Percentiles rank a stretch among this genome's conserved stretches.
Evolutionary conservation across 2,113 vertebrate species (phyloP).

Genomic region (Amphiprion ocellaris): DNA sequence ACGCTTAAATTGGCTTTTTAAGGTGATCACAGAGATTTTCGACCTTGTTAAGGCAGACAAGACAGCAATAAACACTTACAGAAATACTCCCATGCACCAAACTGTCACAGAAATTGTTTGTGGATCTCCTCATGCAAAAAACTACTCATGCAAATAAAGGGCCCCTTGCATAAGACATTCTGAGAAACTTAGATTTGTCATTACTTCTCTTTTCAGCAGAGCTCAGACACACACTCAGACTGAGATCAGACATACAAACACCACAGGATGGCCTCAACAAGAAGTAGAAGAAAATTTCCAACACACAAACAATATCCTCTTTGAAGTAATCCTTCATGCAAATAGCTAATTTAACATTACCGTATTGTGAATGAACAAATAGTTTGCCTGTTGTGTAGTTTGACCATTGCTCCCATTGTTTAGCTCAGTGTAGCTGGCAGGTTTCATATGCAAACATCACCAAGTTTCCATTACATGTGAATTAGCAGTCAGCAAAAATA

Average conservation of each 20-base stretch:
- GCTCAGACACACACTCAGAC: constrained; percentile 2
- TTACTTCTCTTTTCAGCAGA: constrained; percentile 47
- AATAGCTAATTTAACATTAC: background rate
- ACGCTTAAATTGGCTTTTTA: no score
- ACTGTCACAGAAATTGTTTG: background rate
- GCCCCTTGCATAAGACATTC: constrained; percentile 6
- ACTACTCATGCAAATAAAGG: background rate
- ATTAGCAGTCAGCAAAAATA: no score
- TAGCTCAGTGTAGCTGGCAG: no score
- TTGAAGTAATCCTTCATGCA: no score
- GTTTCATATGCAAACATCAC: background rate
- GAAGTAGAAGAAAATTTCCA: constrained; percentile 19
- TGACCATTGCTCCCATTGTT: no score
- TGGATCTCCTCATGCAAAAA: background rate
- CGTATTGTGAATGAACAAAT: background rate
- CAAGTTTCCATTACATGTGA: background rate
- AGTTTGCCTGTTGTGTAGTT: no score
- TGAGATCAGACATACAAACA: constrained; percentile 10
- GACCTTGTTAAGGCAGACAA: no score
- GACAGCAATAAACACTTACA: no score
- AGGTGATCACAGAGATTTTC: no score
- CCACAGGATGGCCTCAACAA: constrained; percentile 24
- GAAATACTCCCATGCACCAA: no score
- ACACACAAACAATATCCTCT: background rate
- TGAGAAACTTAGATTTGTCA: background rate